Conservation (phyloP, 2,888 invertebrate genomes). For the Melinopterus prodromus region DNA sequence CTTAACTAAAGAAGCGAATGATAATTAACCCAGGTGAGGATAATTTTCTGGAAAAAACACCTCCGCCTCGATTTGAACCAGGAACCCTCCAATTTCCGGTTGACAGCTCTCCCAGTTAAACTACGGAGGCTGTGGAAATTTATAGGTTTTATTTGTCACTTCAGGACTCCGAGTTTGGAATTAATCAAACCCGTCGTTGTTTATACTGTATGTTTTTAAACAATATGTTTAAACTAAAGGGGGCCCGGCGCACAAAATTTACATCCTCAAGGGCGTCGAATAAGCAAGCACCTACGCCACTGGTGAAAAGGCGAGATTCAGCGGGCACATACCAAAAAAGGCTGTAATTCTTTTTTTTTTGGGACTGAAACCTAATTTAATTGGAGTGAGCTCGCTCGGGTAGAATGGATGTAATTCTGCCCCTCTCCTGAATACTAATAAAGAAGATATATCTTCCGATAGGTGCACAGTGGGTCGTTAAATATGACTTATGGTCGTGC, state of each 20-base stretch:
- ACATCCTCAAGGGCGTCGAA: no score
- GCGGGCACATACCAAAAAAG: neutral
- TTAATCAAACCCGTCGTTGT: no score
- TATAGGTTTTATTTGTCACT: no score
- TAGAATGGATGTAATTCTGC: neutral
- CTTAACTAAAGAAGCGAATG: no score
- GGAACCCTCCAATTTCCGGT: no score
- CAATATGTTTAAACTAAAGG: neutral
- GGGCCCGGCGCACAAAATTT: neutral
- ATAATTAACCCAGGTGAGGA: no score
- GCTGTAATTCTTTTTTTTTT: neutral
- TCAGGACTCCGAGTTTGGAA: no score
- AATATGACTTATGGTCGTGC: slow-evolving; percentile 48
- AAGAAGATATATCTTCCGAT: slow-evolving; percentile 28
- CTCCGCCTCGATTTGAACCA: no score
- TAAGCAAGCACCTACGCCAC: no score
- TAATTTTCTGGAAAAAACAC: no score
- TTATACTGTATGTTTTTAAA: slow-evolving; percentile 6
- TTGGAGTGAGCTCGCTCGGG: neutral
- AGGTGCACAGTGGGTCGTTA: slow-evolving; percentile 42
- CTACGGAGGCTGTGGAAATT: no score
- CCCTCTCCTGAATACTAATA: slow-evolving; percentile 22
- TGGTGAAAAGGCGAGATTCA: neutral
- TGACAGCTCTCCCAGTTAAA: no score
- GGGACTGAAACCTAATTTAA: neutral